Conservation (phyloP, 92 coral and sea anemone genomes). For the Paragorgia papillata region DNA sequence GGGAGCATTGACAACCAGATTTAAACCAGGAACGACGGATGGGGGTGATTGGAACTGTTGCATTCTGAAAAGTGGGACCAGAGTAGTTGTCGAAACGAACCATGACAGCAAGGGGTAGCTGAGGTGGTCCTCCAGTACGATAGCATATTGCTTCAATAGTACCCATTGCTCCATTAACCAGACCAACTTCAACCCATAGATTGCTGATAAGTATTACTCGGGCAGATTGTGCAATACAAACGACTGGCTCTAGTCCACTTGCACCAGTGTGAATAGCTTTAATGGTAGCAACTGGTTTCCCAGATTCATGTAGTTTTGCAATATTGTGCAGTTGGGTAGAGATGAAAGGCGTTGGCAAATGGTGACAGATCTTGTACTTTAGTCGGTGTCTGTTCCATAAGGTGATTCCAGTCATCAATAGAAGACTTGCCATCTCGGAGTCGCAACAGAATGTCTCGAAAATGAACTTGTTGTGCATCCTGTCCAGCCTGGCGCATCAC, state of each 20-base stretch:
- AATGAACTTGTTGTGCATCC: constrained; percentile 21
- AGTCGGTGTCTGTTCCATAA: constrained; percentile 38
- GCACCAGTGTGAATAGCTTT: constrained; percentile 44
- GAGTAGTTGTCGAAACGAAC: constrained; percentile 55
- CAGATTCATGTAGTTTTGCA: constrained; percentile 21
- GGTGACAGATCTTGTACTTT: constrained; percentile 31
- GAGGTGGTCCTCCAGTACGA: constrained; percentile 57
- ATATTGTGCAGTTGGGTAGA: constrained; percentile 28
- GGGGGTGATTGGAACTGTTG: constrained; percentile 50
- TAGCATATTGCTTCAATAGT: constrained; percentile 45
- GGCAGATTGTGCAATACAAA: constrained; percentile 32
- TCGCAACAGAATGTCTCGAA: constrained; percentile 31
- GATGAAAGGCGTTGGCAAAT: constrained; percentile 37
- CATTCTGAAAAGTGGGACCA: constrained; percentile 54
- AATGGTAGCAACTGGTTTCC: constrained; percentile 47
- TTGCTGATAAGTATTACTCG: constrained; percentile 53
- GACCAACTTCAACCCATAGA: constrained; percentile 45
- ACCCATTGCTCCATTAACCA: constrained; percentile 59
- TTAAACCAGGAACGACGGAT: constrained; percentile 47
- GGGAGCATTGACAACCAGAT: constrained; percentile 43
- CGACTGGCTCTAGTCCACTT: constrained; percentile 40
- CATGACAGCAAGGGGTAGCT: constrained; percentile 55
- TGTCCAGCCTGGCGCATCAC: constrained; percentile 28
- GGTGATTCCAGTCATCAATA: constrained; percentile 22
- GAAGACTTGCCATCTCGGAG: constrained; percentile 20